phyloP scores from a whole-genome alignment of 2,113 vertebrate genomes.

The Tetraodon nigroviridis region DNA sequence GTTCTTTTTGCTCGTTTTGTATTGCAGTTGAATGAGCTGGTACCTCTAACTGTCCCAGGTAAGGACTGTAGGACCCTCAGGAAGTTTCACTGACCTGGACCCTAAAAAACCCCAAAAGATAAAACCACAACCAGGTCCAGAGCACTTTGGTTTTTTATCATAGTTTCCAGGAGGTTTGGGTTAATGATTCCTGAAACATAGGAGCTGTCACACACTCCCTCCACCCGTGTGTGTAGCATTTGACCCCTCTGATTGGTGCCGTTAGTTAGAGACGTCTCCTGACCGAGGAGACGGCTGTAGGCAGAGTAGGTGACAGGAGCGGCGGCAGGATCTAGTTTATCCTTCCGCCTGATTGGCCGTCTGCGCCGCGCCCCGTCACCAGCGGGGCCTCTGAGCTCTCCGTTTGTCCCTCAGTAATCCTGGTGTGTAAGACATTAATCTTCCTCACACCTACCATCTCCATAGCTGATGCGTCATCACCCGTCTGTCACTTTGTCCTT shows the following conservation, averaged over 20 bases:
- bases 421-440: conserved; percentile 66
- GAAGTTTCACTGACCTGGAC: too few relatives aligned
- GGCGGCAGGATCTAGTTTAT: conserved; percentile 5
- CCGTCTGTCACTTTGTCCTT: conserved; percentile 43
- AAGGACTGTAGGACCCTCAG: conserved; percentile 9
- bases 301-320: too few relatives aligned
- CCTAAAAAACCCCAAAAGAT: too few relatives aligned
- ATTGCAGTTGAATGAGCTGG: conserved; percentile 49
- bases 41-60: conserved; percentile 47
- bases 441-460: conserved; percentile 43
- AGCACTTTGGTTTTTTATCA: too few relatives aligned
- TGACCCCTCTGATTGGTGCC: background rate
- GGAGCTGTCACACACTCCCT: background rate
- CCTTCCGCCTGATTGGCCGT: conserved; percentile 11
- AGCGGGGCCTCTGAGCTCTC: conserved; percentile 46
- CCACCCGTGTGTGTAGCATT: conserved; percentile 6
- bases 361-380: background rate
- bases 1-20: conserved; percentile 11
- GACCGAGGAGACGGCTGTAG: too few relatives aligned
- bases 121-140: too few relatives aligned
- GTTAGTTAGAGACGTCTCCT: too few relatives aligned
- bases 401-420: conserved; percentile 60
- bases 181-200: background rate
- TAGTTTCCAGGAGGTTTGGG: conserved; percentile 16
- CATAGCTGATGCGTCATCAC: conserved; percentile 23